Percentiles rank a stretch among this genome's conserved stretches.
These are phyloP conservation scores for Lepilemur ruficaudatus DNA, from an alignment of 2,797 vertebrate species.

Conservation along the genomic window DNA sequence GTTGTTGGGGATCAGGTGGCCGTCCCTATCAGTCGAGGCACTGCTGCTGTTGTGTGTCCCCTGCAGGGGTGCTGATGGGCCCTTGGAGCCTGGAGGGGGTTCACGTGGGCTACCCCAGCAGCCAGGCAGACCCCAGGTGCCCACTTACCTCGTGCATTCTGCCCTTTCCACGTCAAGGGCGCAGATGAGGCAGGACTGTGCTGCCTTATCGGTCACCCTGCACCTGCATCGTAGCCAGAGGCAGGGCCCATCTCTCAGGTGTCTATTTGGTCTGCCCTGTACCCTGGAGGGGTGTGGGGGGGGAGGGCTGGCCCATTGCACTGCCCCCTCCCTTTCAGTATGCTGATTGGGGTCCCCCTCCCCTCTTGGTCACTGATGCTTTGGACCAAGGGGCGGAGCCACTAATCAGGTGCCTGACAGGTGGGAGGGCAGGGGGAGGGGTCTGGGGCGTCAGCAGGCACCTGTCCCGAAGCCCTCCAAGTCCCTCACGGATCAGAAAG, in stretches of 20 bases:
- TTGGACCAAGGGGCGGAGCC: neutral
- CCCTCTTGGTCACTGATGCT: neutral
- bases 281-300: neutral
- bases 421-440: neutral
- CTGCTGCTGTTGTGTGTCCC: neutral
- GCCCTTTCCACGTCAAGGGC: neutral
- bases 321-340: neutral
- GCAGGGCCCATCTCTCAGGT: fast-evolving
- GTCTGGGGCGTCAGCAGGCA: neutral
- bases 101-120: neutral
- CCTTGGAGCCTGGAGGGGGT: neutral
- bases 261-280: neutral
- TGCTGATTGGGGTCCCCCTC: fast-evolving
- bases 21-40: neutral
- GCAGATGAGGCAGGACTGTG: neutral
- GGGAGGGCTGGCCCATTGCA: neutral
- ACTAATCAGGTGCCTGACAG: neutral
- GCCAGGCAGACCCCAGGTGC: neutral
- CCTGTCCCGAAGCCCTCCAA: neutral
- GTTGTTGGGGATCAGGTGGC: neutral
- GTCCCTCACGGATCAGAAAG: neutral
- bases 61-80: no score
- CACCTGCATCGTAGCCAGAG: neutral
- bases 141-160: neutral
- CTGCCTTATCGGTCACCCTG: neutral